A percentile compares a stretch with the other conserved stretches of the same genome.
These are phyloP conservation scores for cat (Felis catus) DNA, from an alignment of 2,113 vertebrate genomes.

Conservation along the genomic window DNA sequence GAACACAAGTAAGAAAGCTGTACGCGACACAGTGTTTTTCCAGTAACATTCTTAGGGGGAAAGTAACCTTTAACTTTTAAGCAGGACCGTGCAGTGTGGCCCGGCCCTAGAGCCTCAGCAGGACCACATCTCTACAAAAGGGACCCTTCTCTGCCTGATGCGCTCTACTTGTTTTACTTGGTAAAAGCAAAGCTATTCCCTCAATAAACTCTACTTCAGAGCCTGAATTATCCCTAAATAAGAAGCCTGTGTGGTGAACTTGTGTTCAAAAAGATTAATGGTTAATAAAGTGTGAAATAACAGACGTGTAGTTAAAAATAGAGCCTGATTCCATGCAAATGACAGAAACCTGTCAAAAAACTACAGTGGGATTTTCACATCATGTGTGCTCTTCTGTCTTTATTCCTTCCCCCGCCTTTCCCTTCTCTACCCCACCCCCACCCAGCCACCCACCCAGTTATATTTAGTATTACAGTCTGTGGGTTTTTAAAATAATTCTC, in stretches of 20 bases:
- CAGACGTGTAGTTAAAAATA: constrained; percentile 9
- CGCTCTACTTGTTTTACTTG: neutral
- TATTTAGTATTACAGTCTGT: constrained; percentile 49
- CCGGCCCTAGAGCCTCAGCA: too few relatives aligned
- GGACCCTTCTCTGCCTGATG: neutral
- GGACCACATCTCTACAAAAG: neutral
- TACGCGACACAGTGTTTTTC: neutral
- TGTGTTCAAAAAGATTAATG: neutral
- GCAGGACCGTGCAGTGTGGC: neutral
- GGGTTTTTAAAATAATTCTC: constrained; percentile 53
- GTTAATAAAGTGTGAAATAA: neutral
- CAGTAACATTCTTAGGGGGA: neutral
- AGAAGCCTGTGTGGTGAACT: neutral
- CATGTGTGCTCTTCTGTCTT: neutral
- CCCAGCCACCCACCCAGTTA: neutral
- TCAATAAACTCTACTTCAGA: neutral
- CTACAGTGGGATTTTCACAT: neutral
- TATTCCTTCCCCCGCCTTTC: neutral
- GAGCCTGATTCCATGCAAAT: neutral
- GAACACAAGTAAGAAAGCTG: neutral
- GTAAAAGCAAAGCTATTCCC: neutral
- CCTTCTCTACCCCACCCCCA: accelerated
- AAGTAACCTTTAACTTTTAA: neutral
- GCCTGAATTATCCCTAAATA: neutral
- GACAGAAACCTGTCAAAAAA: neutral